Evolutionary conservation across 2,797 vertebrate species (phyloP).

Genomic region (Tenualosa ilisha): DNA sequence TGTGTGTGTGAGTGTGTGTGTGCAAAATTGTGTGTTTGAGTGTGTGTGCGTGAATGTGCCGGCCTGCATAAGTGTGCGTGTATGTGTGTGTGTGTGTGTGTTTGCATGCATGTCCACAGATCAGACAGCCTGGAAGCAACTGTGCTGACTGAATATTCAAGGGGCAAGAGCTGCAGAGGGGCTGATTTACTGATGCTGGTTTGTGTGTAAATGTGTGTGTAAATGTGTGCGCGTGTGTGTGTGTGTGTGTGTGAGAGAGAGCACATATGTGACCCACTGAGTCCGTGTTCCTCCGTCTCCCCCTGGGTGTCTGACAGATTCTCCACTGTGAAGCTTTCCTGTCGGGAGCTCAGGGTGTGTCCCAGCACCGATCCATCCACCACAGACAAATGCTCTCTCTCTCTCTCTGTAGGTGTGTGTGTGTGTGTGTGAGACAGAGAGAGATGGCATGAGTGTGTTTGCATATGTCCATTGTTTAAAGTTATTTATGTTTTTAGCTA

Average conservation of each 20-base stretch:
- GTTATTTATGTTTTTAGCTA: not conserved
- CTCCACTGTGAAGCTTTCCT: not conserved
- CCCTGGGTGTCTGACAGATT: conserved; percentile 13
- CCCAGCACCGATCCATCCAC: not conserved
- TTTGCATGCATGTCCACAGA: conserved; percentile 18
- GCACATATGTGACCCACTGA: not conserved
- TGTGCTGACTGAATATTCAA: conserved; percentile 37
- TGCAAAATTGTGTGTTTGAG: conserved; percentile 29
- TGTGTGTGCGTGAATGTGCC: too few species aligned
- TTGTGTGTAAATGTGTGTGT: not conserved
- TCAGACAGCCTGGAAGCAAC: conserved; percentile 33
- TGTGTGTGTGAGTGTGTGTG: not conserved
- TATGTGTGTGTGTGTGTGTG: conserved; percentile 7
- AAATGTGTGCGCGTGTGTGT: not conserved
- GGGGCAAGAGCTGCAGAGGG: conserved; percentile 34
- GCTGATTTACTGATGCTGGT: conserved; percentile 53
- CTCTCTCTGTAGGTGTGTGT: not conserved
- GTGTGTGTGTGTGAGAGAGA: not conserved
- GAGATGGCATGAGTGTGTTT: too few species aligned
- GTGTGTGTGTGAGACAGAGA: not conserved
- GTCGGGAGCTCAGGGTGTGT: conserved; percentile 34
- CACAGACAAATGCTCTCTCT: not conserved
- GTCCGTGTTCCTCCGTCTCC: not conserved
- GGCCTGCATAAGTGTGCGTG: not conserved
- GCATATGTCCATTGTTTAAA: not conserved